Evolutionary conservation across 2,797 vertebrate genomes (phyloP).

Genomic region (Tangara arthus): DNA sequence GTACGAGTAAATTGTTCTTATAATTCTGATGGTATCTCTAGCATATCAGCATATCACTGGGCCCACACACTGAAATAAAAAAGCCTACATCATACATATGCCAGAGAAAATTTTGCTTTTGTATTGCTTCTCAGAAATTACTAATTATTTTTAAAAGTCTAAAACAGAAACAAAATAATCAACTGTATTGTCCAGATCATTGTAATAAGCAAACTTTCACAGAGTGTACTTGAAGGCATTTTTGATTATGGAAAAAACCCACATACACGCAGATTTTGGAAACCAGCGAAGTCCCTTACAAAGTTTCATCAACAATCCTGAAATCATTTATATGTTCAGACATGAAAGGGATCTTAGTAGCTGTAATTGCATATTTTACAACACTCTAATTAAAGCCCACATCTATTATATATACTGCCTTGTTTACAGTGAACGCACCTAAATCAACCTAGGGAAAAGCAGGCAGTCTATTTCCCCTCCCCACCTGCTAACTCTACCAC

Average conservation of each 20-base stretch:
- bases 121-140: not conserved
- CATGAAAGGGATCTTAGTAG: conserved; percentile 46
- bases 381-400: conserved; percentile 36
- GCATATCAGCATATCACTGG: not conserved
- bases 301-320: not conserved
- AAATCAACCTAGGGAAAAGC: conserved; percentile 15
- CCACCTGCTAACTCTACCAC: not conserved
- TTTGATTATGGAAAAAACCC: not conserved
- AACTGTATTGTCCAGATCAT: not conserved
- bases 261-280: not conserved
- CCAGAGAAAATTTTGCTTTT: not conserved
- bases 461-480: not conserved
- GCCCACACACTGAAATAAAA: not conserved
- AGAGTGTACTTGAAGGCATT: not conserved
- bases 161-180: not conserved
- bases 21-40: not conserved
- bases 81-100: not conserved
- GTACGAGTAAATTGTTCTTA: not conserved
- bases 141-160: not conserved
- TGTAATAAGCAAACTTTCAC: not conserved
- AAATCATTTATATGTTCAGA: conserved; percentile 37
- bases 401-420: conserved; percentile 18
- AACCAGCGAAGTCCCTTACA: not conserved
- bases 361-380: conserved; percentile 53
- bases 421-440: not conserved